Base-by-base conservation (phyloP, 2,888 invertebrate genomes). In the Leptopilina drosophilae region DNA sequence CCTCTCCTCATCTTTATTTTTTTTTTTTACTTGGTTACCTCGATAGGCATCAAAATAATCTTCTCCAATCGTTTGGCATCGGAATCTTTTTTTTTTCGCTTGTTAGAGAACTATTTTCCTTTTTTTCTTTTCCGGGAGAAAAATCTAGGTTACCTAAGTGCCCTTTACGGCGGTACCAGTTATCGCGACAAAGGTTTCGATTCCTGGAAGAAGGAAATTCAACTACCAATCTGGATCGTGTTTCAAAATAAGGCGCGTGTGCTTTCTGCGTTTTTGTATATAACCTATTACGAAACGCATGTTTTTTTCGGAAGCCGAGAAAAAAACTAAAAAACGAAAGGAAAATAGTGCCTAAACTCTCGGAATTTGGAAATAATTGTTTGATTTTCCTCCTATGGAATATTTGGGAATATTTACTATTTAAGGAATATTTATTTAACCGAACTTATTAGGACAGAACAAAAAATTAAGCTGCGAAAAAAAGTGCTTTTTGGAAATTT, bases 201-300 rank as follows among this genome's bases (percentile, higher is more conserved):
- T 73, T n/a, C 53, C 77, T 64, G 64, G 67, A 56, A 46, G 46
- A 46, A 77, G 76, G 77, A 77, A 82, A 73, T 56, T 77, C 75
- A 46, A 64, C 26, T 20, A 14, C 9, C 49, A 11, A 9, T 49
- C 11, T 49, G 49, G 33, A 56, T 73, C 73, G 14, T 14, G 42
- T 66, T 66, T 66, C 66, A 66, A 66, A 46, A 66, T 66, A 66
- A n/a, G 33, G 33, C 33, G 33, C 33, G 33, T n/a, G 9, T n/a
- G 15, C 15, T 66, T 66, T 42, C n/a, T 7, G 62, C 20, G 20
- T 62, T 20, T 7, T 6, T 62, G 20, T n/a, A 4, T n/a, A 14
- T 1, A 20, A 1, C 20, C 20, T 20, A 20, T 20, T 20, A 20
- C 20, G 20, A 20, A 59, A 7, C 7, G 15, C n/a, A 15, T 59